Conservation (phyloP, 2,113 vertebrate species). For the Nansenia antarctica region DNA sequence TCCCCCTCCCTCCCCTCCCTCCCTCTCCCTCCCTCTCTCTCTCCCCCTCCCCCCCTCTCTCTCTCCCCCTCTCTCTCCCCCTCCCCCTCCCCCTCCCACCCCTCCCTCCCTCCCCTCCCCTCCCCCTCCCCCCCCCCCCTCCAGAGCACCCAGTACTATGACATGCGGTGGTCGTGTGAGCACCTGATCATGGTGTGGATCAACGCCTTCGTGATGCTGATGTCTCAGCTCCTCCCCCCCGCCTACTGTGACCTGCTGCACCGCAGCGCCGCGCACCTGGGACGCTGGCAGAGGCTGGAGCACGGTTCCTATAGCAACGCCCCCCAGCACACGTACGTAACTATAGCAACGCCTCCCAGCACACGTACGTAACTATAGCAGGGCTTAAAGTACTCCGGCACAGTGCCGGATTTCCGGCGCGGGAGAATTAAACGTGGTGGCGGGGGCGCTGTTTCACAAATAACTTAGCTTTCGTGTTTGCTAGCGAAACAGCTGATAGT, state of each 20-base stretch:
- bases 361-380: slow-evolving; percentile 63
- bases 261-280: slow-evolving; percentile 92
- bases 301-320: slow-evolving; percentile 95
- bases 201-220: slow-evolving; percentile 99
- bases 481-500: too few species aligned
- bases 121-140: background rate
- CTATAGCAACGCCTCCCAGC: slow-evolving; percentile 77
- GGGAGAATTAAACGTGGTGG: too few species aligned
- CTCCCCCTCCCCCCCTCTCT: background rate
- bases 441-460: too few species aligned
- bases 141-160: slow-evolving; percentile 98
- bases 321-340: slow-evolving; percentile 94
- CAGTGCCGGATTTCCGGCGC: too few species aligned
- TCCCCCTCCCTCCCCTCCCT: background rate
- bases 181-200: slow-evolving; percentile 99
- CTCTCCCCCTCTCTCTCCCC: background rate
- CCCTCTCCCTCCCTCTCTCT: background rate
- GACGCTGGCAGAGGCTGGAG: slow-evolving; percentile 97
- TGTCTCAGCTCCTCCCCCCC: slow-evolving; percentile 93
- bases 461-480: too few species aligned
- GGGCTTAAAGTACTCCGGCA: too few species aligned
- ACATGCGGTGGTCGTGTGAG: slow-evolving; percentile 99
- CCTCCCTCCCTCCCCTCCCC: background rate
- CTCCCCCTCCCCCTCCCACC: background rate
- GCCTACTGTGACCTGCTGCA: slow-evolving; percentile 97